Evolutionary conservation across 2,113 vertebrate species (phyloP), one percentile per base, ranked within the genome.

Genomic region (Ardeotis arabs): DNA sequence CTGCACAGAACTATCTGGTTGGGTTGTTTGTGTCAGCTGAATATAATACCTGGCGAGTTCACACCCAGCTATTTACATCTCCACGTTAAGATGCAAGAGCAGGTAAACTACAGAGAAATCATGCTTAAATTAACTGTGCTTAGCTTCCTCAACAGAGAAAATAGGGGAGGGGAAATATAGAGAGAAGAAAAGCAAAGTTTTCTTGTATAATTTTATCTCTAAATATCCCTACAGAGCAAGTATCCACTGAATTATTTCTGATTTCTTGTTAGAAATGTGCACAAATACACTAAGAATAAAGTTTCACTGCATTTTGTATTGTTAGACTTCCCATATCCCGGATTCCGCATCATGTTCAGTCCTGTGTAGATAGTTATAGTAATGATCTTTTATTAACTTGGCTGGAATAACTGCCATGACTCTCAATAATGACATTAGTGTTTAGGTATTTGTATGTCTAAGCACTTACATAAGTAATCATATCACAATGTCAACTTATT

Each of bases 351-450:
- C 97, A 6, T 97, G 96, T 97, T 97, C 92, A 94, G 96, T 97
- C 97, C 96, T 97, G 97, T 68, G 69, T 68, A 96, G 76, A 91
- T 94, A 86, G 95, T 96, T 97, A 92, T 5, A 95, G 86, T 95
- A 96, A 97, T 95, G 96, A 96, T 96, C 94, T 96, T 97, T 97
- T 97, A 97, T 96, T 97, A 96, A 96, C 90, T 97, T 97, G 95
- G 95, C 96, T 84, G 91, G 81, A 97, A 69, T 84, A 90, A 87
- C 81, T 85, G 79, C 96, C 73, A 83, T 96, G 96, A 96, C 80
- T 96, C 92, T 95, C 93, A 93, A 31, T 78, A 94, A 97, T 96
- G 91, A 97, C 93, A 93, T 87, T 95, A 96, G 80, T 78, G 77
- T 91, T 97, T 84, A 97, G 95, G 96, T 92, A 97, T 96, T 94